Evolutionary conservation across 2,888 invertebrate genomes (phyloP).

Genomic region (Ametastegia equiseti): DNA sequence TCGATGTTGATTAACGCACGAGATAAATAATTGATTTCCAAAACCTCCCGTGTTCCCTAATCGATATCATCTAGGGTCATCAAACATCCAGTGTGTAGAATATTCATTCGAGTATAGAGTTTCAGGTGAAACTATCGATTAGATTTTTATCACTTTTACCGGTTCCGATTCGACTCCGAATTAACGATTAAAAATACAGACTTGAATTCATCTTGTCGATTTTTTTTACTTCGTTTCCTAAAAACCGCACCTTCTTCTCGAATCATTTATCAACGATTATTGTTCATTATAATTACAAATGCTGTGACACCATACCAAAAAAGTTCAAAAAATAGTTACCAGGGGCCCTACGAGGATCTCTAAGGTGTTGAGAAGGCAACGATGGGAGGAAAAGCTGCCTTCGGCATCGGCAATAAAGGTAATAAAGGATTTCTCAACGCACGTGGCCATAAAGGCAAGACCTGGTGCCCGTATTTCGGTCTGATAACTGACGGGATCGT

Average conservation of each 20-base stretch:
- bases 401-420: slow-evolving; percentile 52
- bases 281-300: no score
- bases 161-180: not conserved
- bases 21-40: slow-evolving; percentile 38
- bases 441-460: slow-evolving; percentile 53
- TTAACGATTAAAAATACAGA: not conserved
- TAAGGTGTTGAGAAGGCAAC: slow-evolving; percentile 25
- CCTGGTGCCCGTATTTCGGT: slow-evolving; percentile 46
- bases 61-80: not conserved
- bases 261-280: no score
- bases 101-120: slow-evolving; percentile 10
- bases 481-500: slow-evolving; percentile 63
- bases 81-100: not conserved
- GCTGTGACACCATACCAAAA: no score
- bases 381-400: slow-evolving; percentile 24
- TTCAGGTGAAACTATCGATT: slow-evolving; percentile 18
- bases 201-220: not conserved
- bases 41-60: not conserved
- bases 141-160: not conserved
- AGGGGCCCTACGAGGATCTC: not conserved
- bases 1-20: not conserved
- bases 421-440: slow-evolving; percentile 52
- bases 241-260: no score
- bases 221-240: not conserved
- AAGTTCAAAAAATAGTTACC: no score